phyloP scores from a whole-genome alignment of 92 coral and sea anemone genomes.

The Parazoanthus atlanticus region DNA sequence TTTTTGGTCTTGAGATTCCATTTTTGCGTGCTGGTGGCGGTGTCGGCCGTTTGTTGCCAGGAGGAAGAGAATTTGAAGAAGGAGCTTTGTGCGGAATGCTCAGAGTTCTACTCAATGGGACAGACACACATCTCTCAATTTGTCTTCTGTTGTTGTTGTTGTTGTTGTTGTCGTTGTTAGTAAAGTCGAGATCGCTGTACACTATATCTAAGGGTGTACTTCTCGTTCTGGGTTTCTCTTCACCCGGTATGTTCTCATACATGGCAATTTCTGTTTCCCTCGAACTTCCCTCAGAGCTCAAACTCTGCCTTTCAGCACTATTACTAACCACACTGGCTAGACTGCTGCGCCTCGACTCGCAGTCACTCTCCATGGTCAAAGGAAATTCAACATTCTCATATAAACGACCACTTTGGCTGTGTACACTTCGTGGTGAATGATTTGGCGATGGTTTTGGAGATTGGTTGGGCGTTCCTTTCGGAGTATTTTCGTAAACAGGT shows the following conservation, averaged over 20 bases:
- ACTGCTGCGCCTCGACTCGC: constrained; percentile 74
- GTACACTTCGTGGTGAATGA: constrained; percentile 53
- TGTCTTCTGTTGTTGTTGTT: constrained; percentile 25
- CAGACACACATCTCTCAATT: constrained; percentile 47
- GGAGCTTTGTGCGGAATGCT: not conserved
- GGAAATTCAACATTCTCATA: constrained; percentile 77
- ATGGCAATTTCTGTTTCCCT: constrained; percentile 52
- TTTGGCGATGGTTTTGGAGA: constrained; percentile 72
- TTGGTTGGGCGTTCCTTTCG: constrained; percentile 44
- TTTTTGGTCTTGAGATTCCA: constrained; percentile 70
- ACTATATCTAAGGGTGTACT: constrained; percentile 94
- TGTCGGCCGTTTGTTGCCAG: constrained; percentile 41
- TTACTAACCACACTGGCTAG: constrained; percentile 39
- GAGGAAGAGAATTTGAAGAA: constrained; percentile 59
- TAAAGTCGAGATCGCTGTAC: constrained; percentile 84
- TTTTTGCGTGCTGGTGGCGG: constrained; percentile 59
- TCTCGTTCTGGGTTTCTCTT: constrained; percentile 46
- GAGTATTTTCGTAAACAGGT: constrained; percentile 62
- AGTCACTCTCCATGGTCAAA: constrained; percentile 53
- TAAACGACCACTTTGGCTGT: constrained; percentile 54
- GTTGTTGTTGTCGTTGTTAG: constrained; percentile 12
- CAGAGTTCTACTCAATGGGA: constrained; percentile 18
- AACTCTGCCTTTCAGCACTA: constrained; percentile 57
- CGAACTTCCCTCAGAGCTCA: constrained; percentile 59
- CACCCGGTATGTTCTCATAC: constrained; percentile 76